Evolutionary conservation across 92 coral and sea anemone species (phyloP), one percentile per base, ranked within the genome.

Genomic region (Porites evermanni): DNA sequence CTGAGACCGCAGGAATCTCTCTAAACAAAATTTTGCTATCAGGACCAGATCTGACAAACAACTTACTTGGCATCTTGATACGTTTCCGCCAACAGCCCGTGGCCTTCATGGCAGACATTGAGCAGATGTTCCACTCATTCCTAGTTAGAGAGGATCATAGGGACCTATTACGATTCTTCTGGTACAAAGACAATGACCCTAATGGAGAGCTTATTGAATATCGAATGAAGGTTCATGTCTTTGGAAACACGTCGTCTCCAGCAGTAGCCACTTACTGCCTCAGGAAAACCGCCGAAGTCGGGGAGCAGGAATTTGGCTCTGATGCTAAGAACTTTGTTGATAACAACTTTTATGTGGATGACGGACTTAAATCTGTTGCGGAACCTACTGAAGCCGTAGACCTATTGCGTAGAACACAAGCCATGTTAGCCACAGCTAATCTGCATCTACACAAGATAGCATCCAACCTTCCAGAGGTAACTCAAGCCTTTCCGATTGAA

Each of bases 71-170:
- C 58, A n/a, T 79, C 76, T 71, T 87, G 74, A 2, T 87, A 52
- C 79, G 75, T 66, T 79, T 87, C 67, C 47, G 80, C 24, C 70
- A 65, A 23, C 21, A 72, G 64, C 21, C 75, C 50, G 87, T 87
- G 11, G 87, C 87, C 18, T 87, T 87, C 20, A 63, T 72, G 74
- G 77, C 51, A 1, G 89, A 85, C 60, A 53, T 85, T 16, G 89
- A 85, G 54, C 89, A 85, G 17, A 85, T 85, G 89, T 85, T 85
- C 58, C 89, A 86, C 84, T 77, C 89, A 4, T 86, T 78, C 29
- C 59, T 86, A 4, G 89, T 78, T 26, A 51, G 12, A 18, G 76
- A 64, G 1, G 5, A 50, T 1, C 89, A 85, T 69, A 85, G 89
- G 32, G 74, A 85, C 59, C 72, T 85, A 14, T 38, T 85, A 23